Conservation (phyloP, 2,797 vertebrate genomes). For the Mycteria americana region DNA sequence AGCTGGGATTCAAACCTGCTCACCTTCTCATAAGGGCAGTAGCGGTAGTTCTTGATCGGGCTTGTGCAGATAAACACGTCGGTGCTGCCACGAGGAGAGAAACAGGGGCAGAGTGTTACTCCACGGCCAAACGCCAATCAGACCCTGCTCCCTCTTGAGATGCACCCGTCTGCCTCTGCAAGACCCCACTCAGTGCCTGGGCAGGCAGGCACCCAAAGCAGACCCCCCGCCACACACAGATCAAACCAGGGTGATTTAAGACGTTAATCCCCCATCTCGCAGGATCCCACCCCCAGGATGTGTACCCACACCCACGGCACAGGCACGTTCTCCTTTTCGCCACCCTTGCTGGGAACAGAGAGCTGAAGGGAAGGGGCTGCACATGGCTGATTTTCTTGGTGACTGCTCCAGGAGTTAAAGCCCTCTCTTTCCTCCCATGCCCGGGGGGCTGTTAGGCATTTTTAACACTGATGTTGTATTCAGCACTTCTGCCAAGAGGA, state of each 20-base stretch:
- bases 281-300: background rate
- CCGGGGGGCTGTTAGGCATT: background rate
- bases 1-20: background rate
- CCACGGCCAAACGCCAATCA: rapidly evolving
- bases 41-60: slow-evolving; percentile 87
- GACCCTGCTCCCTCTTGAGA: background rate
- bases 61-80: slow-evolving; percentile 97
- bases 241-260: background rate
- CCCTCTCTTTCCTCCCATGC: background rate
- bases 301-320: background rate
- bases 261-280: background rate
- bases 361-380: background rate
- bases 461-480: background rate
- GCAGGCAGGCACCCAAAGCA: background rate
- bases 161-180: background rate
- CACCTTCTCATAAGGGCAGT: slow-evolving; percentile 95
- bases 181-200: background rate
- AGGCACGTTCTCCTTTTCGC: background rate
- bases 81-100: slow-evolving; percentile 78
- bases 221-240: background rate
- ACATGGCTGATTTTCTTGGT: background rate
- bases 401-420: background rate
- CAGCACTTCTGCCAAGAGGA: background rate
- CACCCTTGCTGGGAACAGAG: background rate
- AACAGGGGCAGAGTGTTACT: background rate